phyloP scores from a whole-genome alignment of 1,140 invertebrate species.

The Drosophila nasuta region DNA sequence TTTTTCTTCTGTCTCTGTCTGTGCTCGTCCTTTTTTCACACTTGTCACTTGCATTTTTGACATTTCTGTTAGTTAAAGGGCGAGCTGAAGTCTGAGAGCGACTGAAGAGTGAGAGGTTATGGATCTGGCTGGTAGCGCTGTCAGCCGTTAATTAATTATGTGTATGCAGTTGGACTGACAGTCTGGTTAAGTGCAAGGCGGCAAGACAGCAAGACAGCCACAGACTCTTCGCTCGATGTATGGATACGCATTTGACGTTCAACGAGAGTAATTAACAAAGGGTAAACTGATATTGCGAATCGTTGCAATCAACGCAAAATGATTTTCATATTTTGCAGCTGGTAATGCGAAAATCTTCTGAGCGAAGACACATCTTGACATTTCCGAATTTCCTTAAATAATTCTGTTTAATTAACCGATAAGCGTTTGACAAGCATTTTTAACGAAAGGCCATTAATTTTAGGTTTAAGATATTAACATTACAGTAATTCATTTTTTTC shows the following conservation, averaged over 20 bases:
- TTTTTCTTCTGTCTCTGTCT: conserved; percentile 34
- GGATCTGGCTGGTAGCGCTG: conserved; percentile 53
- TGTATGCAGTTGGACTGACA: conserved; percentile 75
- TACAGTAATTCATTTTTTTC: no score
- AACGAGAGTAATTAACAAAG: conserved; percentile 42
- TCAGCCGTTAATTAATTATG: conserved; percentile 79
- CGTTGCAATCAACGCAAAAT: background rate
- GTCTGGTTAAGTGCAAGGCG: conserved; percentile 51
- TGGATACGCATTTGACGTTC: conserved; percentile 12
- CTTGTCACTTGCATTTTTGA: conserved; percentile 82
- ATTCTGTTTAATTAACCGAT: background rate
- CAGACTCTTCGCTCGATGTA: conserved; percentile 1
- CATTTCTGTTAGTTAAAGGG: conserved; percentile 74
- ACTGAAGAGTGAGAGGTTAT: conserved; percentile 15
- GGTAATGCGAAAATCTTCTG: background rate
- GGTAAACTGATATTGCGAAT: conserved; percentile 16
- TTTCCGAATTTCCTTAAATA: no score
- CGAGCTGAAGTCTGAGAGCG: conserved; percentile 8
- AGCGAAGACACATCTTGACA: background rate
- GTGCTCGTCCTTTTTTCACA: conserved; percentile 76
- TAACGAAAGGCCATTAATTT: no score
- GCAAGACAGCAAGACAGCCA: conserved; percentile 5
- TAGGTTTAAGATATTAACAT: no score
- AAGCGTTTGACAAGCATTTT: no score
- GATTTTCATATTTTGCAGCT: conserved; percentile 2